phyloP scores from a whole-genome alignment of 2,113 vertebrate genomes.

The Lonchura striata region DNA sequence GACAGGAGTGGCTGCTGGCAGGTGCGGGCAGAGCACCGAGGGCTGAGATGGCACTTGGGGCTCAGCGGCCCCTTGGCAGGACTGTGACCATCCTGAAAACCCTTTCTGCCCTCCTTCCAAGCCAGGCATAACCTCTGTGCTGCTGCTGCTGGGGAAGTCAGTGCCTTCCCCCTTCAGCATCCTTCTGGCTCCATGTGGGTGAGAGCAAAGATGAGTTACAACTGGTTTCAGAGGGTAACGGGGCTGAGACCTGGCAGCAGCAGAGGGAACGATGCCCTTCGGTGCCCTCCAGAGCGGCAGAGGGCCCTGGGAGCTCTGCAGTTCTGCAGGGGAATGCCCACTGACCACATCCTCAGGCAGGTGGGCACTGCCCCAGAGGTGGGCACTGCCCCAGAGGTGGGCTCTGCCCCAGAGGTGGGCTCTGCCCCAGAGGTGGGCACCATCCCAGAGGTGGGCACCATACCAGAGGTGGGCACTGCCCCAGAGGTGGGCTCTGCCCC shows the following conservation, averaged over 20 bases:
- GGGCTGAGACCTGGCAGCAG: background rate
- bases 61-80: background rate
- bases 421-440: no score
- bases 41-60: background rate
- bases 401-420: no score
- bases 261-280: background rate
- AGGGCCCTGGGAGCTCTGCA: background rate
- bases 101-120: background rate
- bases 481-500: background rate
- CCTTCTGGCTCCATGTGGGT: background rate
- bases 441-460: background rate
- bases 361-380: background rate
- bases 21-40: background rate
- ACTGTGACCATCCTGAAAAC: background rate
- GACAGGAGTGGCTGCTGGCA: no score
- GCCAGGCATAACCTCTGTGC: background rate
- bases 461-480: no score
- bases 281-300: background rate
- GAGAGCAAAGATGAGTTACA: slow-evolving; percentile 1
- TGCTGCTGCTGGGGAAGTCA: background rate
- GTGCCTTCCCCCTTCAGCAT: background rate
- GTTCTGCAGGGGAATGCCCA: background rate
- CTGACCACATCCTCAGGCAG: background rate
- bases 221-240: background rate
- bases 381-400: no score